Evolutionary conservation across 2,888 invertebrate genomes (phyloP).

Genomic region (Lasioglossum malachurum): DNA sequence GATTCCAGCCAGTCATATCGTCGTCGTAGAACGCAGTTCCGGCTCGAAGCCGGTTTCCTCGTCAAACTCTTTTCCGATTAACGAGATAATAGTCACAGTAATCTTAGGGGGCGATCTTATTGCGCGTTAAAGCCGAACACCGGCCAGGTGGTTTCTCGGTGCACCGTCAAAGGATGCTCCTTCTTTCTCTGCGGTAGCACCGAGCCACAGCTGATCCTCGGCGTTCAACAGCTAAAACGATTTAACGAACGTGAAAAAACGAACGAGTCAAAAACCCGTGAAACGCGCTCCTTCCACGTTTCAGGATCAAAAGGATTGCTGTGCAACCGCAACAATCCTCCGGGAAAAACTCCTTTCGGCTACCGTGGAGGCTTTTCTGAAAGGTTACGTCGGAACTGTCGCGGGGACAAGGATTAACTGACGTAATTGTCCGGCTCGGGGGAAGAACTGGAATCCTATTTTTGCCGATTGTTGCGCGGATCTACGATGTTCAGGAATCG

Average conservation of each 20-base stretch:
- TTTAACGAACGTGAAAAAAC: constrained; percentile 70
- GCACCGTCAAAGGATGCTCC: constrained; percentile 61
- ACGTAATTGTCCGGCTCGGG: not conserved
- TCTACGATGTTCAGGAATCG: not conserved
- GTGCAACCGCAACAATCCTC: constrained; percentile 28
- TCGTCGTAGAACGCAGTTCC: constrained; percentile 26
- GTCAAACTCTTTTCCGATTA: constrained; percentile 82
- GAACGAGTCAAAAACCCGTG: constrained; percentile 69
- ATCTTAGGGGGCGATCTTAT: constrained; percentile 82
- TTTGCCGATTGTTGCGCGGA: not conserved
- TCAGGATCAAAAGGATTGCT: constrained; percentile 64
- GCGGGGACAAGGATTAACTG: not conserved
- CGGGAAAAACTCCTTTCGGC: not conserved
- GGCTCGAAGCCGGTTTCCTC: constrained; percentile 51
- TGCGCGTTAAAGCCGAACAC: constrained; percentile 82
- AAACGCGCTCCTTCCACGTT: constrained; percentile 59
- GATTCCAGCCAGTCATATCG: not conserved
- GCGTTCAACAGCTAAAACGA: constrained; percentile 73
- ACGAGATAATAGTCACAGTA: constrained; percentile 79
- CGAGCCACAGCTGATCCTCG: constrained; percentile 55
- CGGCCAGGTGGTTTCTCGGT: constrained; percentile 77
- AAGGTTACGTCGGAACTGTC: not conserved
- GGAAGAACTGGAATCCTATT: not conserved
- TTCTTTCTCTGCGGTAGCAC: constrained; percentile 6
- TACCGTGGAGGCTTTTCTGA: constrained; percentile 16